Base-by-base conservation (phyloP, 1,140 invertebrate species). In the Microvelia longipes region DNA sequence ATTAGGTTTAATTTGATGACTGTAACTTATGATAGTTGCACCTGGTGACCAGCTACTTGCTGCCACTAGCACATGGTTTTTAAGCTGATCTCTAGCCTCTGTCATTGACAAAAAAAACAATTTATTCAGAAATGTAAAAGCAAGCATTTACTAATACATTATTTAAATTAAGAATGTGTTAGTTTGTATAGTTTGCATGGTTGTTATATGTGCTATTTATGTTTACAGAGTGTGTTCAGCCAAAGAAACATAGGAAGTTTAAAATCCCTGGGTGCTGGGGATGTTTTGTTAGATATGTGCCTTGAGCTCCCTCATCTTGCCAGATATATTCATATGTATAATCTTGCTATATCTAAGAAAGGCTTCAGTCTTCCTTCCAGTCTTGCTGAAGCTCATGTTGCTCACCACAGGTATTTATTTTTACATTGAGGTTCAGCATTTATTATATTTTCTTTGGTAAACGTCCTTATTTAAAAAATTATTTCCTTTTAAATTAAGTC, bases 201-300 rank as follows among this genome's bases (percentile, higher is more conserved):
- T n/a, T n/a, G n/a, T n/a, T n/a, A n/a, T n/a, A n/a, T n/a, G n/a
- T n/a, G n/a, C n/a, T 50, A 19, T 50, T 50, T 50, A 50, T 50
- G 35, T 11, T 50, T 50, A 11, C 73, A 83, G 81, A 75, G 77
- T 70, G 77, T 81, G 50, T 83, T 84, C 67, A 78, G 81, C 35
- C 75, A 80, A 28, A 82, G 81, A 71, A 84, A 83, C 71, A 80
- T 83, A 67, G 80, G 76, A 29, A 81, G 81, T 29, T 78, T 93
- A 24, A 84, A 90, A 74, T 84, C 85, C 76, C 81, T 93, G 70
- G 83, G 87, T 73, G 91, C 89, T n/a, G 89, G 89, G 5, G 86
- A 90, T 73, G 86, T 87, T 24, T 78, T 94, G n/a, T 80, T 93
- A 29, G 87, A 91, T 72, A 85, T 92, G 73, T 93, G 92, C 77